Base-by-base conservation (phyloP, 2,113 vertebrate species). In the Gallinago media region DNA sequence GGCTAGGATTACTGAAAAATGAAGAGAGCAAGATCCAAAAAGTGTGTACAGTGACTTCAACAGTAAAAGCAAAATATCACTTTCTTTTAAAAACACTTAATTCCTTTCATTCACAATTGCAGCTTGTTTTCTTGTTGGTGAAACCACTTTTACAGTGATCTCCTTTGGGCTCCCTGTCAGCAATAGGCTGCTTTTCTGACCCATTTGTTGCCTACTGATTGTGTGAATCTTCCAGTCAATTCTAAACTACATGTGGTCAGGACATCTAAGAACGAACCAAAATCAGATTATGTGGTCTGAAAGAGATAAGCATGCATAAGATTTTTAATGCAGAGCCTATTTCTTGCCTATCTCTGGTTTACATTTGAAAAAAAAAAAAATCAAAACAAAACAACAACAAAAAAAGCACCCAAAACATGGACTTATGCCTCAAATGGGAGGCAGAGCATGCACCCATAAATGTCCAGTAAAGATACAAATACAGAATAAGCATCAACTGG, bases 331-430 rank as follows among this genome's bases (percentile, higher is more conserved):
- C 8, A 80, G 47, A 65, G 12, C 0, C 50, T 93, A 55, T 1
- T 55, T 55, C 19, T 80, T 40, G 3, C 25, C 15, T 11, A 32
- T 29, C 25, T 76, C 31, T 59, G 21, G 3, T 63, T 92, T 88
- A 11, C 11, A 15, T 68, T 63, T 59, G 6, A 38, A 59, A 86
- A 72, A 22, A 75, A 46, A 46, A 46, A 18, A 18, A 46, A 46
- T 17, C 42, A 46, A 46, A 46, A 19, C 8, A 38, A 38, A 46
- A 11, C 3, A 49, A 25, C 3, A 40, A 27, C 2, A 15, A 52
- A 42, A 22, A 36, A 40, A 8, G 0, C 4, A 6, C 16, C 2
- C 3, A 2, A 42, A 70, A 55, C 38, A 54, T 23, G 23, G 31
- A 49, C 2, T 55, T 65, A 17, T 22, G 4, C 17, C 21, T 78